phyloP scores from a whole-genome alignment of 2,113 vertebrate species.

The Pedetes capensis region DNA sequence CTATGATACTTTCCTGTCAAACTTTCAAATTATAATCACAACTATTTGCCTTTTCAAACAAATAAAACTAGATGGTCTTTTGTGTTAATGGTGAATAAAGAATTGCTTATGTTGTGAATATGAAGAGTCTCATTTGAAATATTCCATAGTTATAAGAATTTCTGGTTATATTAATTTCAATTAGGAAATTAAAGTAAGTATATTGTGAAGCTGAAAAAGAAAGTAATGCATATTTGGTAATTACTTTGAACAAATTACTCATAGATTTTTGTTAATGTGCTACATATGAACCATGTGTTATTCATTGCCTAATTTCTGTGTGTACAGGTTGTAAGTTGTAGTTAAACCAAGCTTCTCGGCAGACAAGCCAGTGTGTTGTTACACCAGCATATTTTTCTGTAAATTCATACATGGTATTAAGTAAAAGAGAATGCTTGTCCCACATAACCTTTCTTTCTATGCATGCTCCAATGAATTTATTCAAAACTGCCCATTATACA shows the following conservation, averaged over 20 bases:
- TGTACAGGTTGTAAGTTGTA: not conserved
- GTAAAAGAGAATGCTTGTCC: not conserved
- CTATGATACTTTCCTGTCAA: not conserved
- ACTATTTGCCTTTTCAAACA: not conserved
- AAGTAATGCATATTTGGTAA: not conserved
- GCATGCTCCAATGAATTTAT: not conserved
- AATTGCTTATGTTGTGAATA: not conserved
- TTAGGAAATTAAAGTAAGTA: not conserved
- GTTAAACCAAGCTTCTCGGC: not conserved
- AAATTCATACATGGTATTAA: not conserved
- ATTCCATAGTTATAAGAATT: not conserved
- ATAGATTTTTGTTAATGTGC: not conserved
- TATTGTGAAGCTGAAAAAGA: not conserved
- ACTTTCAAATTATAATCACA: not conserved
- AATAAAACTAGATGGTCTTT: not conserved
- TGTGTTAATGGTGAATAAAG: not conserved
- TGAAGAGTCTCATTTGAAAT: slow-evolving; percentile 23
- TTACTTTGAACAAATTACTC: not conserved
- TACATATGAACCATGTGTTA: not conserved
- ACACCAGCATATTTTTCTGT: not conserved
- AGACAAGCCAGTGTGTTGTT: not conserved
- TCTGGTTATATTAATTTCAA: not conserved
- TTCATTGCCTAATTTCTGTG: not conserved
- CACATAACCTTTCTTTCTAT: not conserved
- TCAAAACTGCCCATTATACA: slow-evolving; percentile 3